phyloP scores from a whole-genome alignment of 2,888 invertebrate species.

The Orchesellides sinensis region DNA sequence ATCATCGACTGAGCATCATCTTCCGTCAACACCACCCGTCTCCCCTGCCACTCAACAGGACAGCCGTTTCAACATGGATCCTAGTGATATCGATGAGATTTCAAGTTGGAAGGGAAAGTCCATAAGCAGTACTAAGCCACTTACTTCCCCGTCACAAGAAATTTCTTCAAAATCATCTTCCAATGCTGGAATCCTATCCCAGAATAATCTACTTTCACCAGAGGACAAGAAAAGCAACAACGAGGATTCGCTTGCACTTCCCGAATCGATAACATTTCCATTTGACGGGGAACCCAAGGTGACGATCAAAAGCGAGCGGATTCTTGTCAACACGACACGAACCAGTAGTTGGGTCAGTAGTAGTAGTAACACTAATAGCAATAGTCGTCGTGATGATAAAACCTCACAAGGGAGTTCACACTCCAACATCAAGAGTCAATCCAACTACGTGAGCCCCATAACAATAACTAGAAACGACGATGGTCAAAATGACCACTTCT shows the following conservation, averaged over 20 bases:
- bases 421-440: constrained; percentile 52
- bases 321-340: constrained; percentile 65
- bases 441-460: constrained; percentile 52
- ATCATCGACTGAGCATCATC: neutral
- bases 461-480: constrained; percentile 43
- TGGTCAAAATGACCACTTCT: constrained; percentile 19
- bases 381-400: constrained; percentile 46
- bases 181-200: neutral
- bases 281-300: constrained; percentile 65
- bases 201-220: constrained; percentile 13
- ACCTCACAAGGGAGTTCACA: constrained; percentile 47
- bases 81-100: constrained; percentile 25
- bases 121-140: neutral
- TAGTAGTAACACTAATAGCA: constrained; percentile 12
- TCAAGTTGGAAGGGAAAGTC: constrained; percentile 8
- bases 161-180: neutral
- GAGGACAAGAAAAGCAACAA: too few relatives aligned
- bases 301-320: constrained; percentile 59
- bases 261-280: constrained; percentile 69
- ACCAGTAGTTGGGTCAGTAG: neutral
- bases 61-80: constrained; percentile 9
- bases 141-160: neutral
- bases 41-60: neutral
- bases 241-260: constrained; percentile 48
- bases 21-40: neutral